Evolutionary conservation across 2,797 vertebrate species (phyloP).

Genomic region (Eutrigla gurnardus): DNA sequence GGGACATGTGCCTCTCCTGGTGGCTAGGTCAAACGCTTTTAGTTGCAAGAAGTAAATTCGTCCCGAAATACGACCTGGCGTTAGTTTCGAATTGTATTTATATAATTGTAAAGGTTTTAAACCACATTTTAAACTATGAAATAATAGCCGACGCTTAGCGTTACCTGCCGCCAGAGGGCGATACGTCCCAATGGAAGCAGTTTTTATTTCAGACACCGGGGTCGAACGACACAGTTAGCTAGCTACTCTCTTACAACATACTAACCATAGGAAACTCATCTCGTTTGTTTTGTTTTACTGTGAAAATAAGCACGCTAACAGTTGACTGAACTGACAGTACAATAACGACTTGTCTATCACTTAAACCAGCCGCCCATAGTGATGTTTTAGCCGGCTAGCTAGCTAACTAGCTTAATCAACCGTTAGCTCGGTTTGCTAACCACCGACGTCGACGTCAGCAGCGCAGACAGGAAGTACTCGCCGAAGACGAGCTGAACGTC

Average conservation of each 20-base stretch:
- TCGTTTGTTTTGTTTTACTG: background rate
- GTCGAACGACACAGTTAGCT: conserved; percentile 20
- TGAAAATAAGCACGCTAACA: background rate
- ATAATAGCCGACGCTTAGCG: background rate
- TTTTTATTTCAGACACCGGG: conserved; percentile 7
- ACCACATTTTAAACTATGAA: background rate
- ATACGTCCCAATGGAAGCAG: background rate
- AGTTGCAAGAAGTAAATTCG: background rate
- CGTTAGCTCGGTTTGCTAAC: conserved; percentile 11
- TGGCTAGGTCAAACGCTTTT: background rate
- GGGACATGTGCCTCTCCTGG: background rate
- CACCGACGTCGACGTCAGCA: conserved; percentile 48
- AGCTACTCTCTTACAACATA: background rate
- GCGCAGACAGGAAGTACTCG: background rate
- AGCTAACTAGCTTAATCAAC: background rate
- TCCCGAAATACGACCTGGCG: background rate
- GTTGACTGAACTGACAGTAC: background rate
- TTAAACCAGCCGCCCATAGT: no score
- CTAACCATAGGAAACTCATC: background rate
- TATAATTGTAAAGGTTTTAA: background rate
- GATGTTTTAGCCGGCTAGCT: background rate
- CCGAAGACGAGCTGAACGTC: background rate
- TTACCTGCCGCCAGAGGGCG: conserved; percentile 47
- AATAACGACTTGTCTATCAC: no score
- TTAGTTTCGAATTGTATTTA: background rate